A percentile compares a stretch with the other conserved stretches of the same genome.
Evolutionary conservation across 2,888 invertebrate genomes (phyloP).

Genomic region (Ischnura elegans): DNA sequence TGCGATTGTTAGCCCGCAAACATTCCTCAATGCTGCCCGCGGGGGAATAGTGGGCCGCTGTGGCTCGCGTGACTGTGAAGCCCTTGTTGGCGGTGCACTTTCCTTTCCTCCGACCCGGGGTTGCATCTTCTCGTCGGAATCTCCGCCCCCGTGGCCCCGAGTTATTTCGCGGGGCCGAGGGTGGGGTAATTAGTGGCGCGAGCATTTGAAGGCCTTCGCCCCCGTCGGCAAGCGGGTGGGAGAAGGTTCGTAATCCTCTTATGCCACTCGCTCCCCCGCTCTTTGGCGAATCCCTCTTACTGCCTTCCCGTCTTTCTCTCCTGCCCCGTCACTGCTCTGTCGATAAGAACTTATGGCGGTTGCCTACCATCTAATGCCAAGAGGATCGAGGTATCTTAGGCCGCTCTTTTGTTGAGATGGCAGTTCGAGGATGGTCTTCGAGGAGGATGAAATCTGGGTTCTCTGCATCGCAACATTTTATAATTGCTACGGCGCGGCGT

Average conservation of each 20-base stretch:
- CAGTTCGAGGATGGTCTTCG: neutral
- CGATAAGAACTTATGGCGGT: neutral
- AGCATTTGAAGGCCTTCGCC: conserved; percentile 20
- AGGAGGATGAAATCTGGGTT: neutral
- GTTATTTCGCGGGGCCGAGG: neutral
- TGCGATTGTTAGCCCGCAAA: too few species aligned
- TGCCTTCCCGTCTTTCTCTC: neutral
- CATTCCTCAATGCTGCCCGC: too few species aligned
- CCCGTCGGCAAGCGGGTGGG: neutral
- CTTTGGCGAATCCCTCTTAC: neutral
- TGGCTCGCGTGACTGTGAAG: neutral
- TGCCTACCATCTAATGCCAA: neutral
- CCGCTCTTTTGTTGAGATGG: neutral
- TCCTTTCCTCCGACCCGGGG: neutral
- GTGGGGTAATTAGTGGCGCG: neutral
- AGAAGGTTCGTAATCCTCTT: neutral
- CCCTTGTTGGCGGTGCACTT: neutral
- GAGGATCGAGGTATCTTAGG: neutral
- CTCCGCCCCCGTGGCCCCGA: neutral
- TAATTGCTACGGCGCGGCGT: too few species aligned
- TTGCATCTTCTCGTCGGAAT: neutral
- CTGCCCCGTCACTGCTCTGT: neutral
- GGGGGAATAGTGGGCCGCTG: neutral
- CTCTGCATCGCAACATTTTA: neutral
- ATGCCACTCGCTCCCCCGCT: neutral